Base-by-base conservation (phyloP, 2,797 vertebrate species). In the Nyctalus aviator region DNA sequence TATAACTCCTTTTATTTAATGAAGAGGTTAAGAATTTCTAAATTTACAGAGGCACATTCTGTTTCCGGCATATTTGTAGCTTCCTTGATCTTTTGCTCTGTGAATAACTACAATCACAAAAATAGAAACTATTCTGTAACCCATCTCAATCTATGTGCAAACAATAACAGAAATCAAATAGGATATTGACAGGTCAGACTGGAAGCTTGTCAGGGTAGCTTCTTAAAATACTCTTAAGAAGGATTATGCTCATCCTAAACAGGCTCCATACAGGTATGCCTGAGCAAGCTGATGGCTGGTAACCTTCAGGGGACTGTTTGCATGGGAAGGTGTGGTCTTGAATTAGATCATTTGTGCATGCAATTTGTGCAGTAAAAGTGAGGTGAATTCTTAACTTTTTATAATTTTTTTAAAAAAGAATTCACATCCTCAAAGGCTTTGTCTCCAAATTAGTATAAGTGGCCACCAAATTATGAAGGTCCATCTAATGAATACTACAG, bases 381-480 rank as follows among this genome's bases (percentile, higher is more conserved):
- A 78, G 25, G 88, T n/a, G 14, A 88, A 92, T 20, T 85, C 12
- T 92, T 79, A 48, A 84, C 20, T 57, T 92, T 68, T 81, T 35
- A 73, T n/a, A 79, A 50, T 3, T 68, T 64, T 92, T 27, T 62
- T 5, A 44, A 44, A 44, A 62, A 20, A 20, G 37, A 68, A 92
- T 57, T 69, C 27, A 72, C 32, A 53, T 75, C 32, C 35, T 79
- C 66, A 46, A 78, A 79, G n/a, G 35, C n/a, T 84, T 46, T 57
- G 6, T 32, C 18, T 84, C 20, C 15, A 37, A 83, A 20, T 78
- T 78, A 84, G 37, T 78, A 50, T 2, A 73, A 44, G 35, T 71
- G 30, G 23, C 13, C 41, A 64, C 27, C 41, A 69, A 89, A 71
- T 71, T 32, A 91, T 44, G 57, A 53, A 66, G 55, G 37, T 27